Percentiles rank a stretch among this genome's conserved stretches.
phyloP scores from a whole-genome alignment of 2,113 vertebrate species.

The Rhodinocichla rosea region DNA sequence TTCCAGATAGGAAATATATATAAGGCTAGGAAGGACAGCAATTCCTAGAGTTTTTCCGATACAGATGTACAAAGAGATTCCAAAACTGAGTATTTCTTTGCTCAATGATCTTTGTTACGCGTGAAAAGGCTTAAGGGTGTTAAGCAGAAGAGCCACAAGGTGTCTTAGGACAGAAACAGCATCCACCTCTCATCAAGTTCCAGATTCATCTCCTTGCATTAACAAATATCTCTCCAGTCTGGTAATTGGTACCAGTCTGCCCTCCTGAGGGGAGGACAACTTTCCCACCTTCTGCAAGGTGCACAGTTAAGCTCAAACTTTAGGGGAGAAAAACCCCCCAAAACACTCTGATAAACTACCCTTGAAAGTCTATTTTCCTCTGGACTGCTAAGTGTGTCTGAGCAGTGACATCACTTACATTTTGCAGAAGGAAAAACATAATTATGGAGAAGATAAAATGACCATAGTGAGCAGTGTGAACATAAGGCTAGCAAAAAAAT shows the following conservation, averaged over 20 bases:
- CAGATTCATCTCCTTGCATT: not conserved
- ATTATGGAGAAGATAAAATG: not conserved
- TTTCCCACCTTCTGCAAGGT: not conserved
- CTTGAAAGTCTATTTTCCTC: not conserved
- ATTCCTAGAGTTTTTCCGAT: not conserved
- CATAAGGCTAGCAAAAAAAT: not conserved
- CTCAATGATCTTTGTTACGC: fast-evolving
- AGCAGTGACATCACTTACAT: not conserved
- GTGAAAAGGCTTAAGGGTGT: not conserved
- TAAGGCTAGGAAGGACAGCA: not conserved
- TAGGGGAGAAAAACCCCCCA: not conserved
- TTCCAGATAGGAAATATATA: not conserved
- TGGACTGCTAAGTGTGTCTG: not conserved
- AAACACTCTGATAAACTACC: not conserved
- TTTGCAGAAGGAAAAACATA: not conserved
- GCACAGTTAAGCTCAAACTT: not conserved
- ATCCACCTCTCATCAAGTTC: not conserved
- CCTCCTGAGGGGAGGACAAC: not conserved
- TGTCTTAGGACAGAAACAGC: not conserved
- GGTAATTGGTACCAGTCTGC: not conserved
- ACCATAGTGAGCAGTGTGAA: not conserved
- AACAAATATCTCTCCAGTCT: not conserved
- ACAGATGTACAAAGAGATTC: not conserved
- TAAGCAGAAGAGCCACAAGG: not conserved
- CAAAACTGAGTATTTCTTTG: not conserved